These are phyloP conservation scores for Coracopsis vasa DNA, from an alignment of 2,113 vertebrate species.

Conservation along the genomic window DNA sequence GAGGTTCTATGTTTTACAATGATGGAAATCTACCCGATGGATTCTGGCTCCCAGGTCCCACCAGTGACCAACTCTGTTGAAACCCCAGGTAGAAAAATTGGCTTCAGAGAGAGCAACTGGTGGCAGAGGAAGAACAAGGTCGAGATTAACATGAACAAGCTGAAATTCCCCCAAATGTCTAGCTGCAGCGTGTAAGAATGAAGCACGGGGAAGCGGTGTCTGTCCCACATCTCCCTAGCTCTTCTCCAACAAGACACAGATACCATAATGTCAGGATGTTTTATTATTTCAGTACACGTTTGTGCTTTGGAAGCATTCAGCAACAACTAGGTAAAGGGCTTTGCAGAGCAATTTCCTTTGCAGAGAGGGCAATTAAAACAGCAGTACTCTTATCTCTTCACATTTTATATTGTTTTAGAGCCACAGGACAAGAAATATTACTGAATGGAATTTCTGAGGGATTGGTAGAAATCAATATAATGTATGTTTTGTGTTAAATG, in stretches of 20 bases:
- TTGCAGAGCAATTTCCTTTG: conserved; percentile 4
- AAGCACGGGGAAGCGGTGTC: neutral
- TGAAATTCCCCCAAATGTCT: neutral
- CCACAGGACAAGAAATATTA: neutral
- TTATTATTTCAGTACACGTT: neutral
- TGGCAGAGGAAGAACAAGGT: neutral
- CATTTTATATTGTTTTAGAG: conserved; percentile 33
- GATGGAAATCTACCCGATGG: neutral
- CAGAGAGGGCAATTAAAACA: conserved; percentile 27
- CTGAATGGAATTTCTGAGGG: neutral
- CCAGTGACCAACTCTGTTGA: neutral
- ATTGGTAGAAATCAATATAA: conserved; percentile 26
- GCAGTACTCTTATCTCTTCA: neutral
- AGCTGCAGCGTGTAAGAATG: neutral
- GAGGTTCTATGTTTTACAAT: neutral
- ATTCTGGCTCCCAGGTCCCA: neutral
- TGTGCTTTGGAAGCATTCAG: neutral
- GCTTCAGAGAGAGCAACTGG: neutral
- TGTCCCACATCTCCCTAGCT: neutral
- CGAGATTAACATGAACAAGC: neutral
- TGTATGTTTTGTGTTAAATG: conserved; percentile 2
- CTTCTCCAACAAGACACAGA: neutral
- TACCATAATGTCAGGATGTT: neutral
- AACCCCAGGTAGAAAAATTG: neutral
- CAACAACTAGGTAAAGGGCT: neutral